These are phyloP conservation scores for Esox niger DNA, from an alignment of 2,113 vertebrate genomes.

Conservation along the genomic window DNA sequence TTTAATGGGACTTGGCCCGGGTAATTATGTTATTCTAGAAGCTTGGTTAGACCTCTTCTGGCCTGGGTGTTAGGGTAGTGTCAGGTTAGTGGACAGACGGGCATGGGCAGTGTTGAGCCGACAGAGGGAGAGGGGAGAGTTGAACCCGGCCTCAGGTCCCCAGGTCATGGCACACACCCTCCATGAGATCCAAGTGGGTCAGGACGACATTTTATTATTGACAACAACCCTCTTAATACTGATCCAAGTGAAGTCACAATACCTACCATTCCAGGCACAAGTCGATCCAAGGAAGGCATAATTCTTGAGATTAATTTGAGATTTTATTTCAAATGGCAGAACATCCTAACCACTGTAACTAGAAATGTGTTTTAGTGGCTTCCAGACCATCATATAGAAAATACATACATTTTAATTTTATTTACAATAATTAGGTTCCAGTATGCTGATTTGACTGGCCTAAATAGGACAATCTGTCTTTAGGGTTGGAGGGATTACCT, in stretches of 20 bases:
- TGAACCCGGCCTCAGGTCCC: neutral
- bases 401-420: neutral
- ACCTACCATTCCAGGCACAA: neutral
- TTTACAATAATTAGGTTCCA: too few relatives aligned
- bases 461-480: neutral
- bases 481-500: neutral
- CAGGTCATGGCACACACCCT: neutral
- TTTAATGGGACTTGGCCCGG: neutral
- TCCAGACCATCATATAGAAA: neutral
- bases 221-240: neutral
- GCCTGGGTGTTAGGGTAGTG: neutral
- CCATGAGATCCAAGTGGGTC: neutral
- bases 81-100: neutral
- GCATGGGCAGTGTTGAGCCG: neutral
- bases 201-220: neutral
- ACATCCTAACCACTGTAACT: too few relatives aligned
- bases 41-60: neutral
- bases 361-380: too few relatives aligned
- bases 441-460: too few relatives aligned
- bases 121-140: neutral
- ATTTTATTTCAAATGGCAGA: too few relatives aligned
- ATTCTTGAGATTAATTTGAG: neutral
- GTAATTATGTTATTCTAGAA: constrained; percentile 3
- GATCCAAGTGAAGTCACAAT: neutral
- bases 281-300: neutral